Percentiles rank a stretch among this genome's conserved stretches.
phyloP scores from a whole-genome alignment of 2,888 invertebrate species.

The Schizaphis graminum region DNA sequence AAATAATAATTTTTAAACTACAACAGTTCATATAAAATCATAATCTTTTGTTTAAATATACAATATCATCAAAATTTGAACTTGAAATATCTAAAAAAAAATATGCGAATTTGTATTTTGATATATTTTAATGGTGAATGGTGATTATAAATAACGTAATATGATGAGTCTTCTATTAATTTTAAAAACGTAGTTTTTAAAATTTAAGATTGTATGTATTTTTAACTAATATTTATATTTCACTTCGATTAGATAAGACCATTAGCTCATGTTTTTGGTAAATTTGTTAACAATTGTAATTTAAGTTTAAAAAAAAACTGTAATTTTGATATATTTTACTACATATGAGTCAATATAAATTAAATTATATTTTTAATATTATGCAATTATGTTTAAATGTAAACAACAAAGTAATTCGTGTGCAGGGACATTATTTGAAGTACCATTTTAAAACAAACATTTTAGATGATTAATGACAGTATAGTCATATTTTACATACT shows the following conservation, averaged over 20 bases:
- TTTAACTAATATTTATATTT: not conserved
- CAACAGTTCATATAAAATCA: not conserved
- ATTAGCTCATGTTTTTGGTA: not conserved
- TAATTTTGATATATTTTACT: not conserved
- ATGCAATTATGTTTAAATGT: not conserved
- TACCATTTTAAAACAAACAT: conserved; percentile 1
- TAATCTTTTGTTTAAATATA: not conserved
- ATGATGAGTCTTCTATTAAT: not conserved
- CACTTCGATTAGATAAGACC: too few relatives aligned
- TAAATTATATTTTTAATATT: conserved; percentile 2
- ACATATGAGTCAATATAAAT: not conserved
- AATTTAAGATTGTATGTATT: not conserved
- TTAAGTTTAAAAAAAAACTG: not conserved
- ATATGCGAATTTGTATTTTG: not conserved
- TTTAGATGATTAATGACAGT: not conserved
- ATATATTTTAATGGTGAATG: not conserved
- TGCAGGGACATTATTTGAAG: not conserved
- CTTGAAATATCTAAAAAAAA: not conserved
- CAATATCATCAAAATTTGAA: not conserved
- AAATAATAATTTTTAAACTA: not conserved
- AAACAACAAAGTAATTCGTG: not conserved
- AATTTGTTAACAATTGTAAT: not conserved
- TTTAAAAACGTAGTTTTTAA: not conserved
- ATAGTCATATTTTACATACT: not conserved
- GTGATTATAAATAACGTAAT: not conserved